phyloP scores from a whole-genome alignment of 2,888 invertebrate species.

The Epiblema foenella region DNA sequence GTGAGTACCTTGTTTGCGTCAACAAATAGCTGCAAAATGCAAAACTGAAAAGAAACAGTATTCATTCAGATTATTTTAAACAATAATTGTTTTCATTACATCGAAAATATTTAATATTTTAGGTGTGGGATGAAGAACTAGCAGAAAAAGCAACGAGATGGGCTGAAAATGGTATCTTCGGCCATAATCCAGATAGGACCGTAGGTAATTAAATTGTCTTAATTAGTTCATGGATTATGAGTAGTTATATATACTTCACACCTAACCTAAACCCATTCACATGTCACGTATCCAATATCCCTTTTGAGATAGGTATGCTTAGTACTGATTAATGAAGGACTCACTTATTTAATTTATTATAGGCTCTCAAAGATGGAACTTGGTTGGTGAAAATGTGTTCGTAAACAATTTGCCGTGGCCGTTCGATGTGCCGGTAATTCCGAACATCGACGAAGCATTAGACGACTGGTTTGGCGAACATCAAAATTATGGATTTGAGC shows the following conservation, averaged over 20 bases:
- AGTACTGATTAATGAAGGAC: background rate
- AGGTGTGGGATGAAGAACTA: slow-evolving; percentile 57
- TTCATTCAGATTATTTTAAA: slow-evolving; percentile 3
- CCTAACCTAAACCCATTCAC: background rate
- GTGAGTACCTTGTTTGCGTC: slow-evolving; percentile 9
- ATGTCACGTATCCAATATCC: too few species aligned
- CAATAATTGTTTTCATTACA: background rate
- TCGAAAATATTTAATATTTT: background rate
- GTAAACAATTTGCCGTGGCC: slow-evolving; percentile 47
- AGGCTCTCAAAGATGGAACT: slow-evolving; percentile 53
- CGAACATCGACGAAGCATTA: slow-evolving; percentile 52
- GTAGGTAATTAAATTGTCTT: slow-evolving; percentile 47
- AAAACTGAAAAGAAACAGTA: background rate
- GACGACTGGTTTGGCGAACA: slow-evolving; percentile 53
- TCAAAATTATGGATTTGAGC: slow-evolving; percentile 50
- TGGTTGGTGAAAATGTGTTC: slow-evolving; percentile 54
- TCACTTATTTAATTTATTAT: background rate
- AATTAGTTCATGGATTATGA: background rate
- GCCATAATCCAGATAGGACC: slow-evolving; percentile 53
- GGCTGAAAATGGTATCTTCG: slow-evolving; percentile 52
- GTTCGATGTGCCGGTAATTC: slow-evolving; percentile 43
- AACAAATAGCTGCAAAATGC: slow-evolving; percentile 14
- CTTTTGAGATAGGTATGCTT: too few species aligned
- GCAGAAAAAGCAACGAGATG: slow-evolving; percentile 54
- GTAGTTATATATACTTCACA: too few species aligned